Percentiles rank a stretch among this genome's conserved stretches.
phyloP scores from a whole-genome alignment of 2,797 vertebrate species.

The Oryzias dopingdopingensis region DNA sequence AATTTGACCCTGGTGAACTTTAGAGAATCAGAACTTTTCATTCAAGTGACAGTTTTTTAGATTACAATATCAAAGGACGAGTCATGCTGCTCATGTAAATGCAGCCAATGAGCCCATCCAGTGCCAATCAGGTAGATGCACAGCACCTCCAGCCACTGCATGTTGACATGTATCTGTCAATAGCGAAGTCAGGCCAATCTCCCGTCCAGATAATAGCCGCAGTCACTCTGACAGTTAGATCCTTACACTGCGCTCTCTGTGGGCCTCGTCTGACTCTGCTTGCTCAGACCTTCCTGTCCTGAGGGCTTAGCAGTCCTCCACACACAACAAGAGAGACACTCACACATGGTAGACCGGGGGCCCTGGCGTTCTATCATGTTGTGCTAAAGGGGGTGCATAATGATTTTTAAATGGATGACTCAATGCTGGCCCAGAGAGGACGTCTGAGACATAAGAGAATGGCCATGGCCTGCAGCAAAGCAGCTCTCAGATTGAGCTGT shows the following conservation, averaged over 20 bases:
- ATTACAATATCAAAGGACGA: not conserved
- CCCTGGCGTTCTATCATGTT: constrained; percentile 81
- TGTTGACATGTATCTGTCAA: constrained; percentile 67
- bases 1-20: no score
- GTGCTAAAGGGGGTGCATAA: constrained; percentile 84
- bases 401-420: constrained; percentile 88
- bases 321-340: constrained; percentile 39
- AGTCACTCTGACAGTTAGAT: constrained; percentile 66
- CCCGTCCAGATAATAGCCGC: constrained; percentile 71
- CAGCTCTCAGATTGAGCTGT: constrained; percentile 85
- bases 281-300: constrained; percentile 58
- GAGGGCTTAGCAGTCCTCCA: constrained; percentile 51
- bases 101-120: constrained; percentile 37
- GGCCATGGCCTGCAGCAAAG: constrained; percentile 79
- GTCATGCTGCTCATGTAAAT: not conserved
- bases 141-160: constrained; percentile 61
- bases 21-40: no score
- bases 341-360: constrained; percentile 55
- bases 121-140: constrained; percentile 45
- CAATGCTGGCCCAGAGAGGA: constrained; percentile 64
- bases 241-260: constrained; percentile 51
- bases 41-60: not conserved
- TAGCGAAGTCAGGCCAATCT: constrained; percentile 65
- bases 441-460: constrained; percentile 72
- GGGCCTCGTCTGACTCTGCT: constrained; percentile 52